These are phyloP conservation scores for Pteronotus mesoamericanus DNA, from an alignment of 2,797 vertebrate genomes.

Conservation along the genomic window DNA sequence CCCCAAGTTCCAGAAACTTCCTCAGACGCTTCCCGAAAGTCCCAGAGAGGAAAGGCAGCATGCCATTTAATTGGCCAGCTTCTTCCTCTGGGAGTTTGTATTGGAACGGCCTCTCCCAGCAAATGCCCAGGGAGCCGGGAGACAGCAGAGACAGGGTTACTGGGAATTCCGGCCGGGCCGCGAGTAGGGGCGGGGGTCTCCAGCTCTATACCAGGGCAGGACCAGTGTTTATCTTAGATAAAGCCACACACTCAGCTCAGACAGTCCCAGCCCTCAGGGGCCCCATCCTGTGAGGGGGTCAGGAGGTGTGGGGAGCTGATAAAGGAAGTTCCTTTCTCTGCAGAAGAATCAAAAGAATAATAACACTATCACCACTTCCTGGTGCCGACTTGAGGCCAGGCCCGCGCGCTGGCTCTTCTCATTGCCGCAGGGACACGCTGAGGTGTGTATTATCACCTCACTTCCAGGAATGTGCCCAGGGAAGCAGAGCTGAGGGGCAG, in stretches of 20 bases:
- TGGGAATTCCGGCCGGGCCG: neutral
- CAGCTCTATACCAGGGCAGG: neutral
- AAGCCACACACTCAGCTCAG: neutral
- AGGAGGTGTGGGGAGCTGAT: neutral
- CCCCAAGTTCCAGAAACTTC: slow-evolving; percentile 19
- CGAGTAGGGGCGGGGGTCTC: neutral
- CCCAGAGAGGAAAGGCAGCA: slow-evolving; percentile 38
- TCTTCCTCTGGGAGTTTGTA: slow-evolving; percentile 51
- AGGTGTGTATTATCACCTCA: neutral
- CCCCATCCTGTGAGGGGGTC: neutral
- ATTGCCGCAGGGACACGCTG: accelerated
- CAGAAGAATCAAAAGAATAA: neutral
- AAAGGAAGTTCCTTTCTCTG: neutral
- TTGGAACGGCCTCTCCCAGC: neutral
- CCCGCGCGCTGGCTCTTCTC: neutral
- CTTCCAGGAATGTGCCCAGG: neutral
- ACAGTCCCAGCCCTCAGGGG: neutral
- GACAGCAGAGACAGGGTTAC: neutral
- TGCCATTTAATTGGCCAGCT: neutral
- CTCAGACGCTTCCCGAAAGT: slow-evolving; percentile 9
- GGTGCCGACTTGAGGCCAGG: neutral
- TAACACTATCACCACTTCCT: neutral
- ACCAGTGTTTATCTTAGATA: slow-evolving; percentile 46
- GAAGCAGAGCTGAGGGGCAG: neutral
- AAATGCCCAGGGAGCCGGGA: neutral